Evolutionary conservation across 2,888 invertebrate species (phyloP), one percentile per base, ranked within the genome.

Genomic region (Melinaea menophilus): DNA sequence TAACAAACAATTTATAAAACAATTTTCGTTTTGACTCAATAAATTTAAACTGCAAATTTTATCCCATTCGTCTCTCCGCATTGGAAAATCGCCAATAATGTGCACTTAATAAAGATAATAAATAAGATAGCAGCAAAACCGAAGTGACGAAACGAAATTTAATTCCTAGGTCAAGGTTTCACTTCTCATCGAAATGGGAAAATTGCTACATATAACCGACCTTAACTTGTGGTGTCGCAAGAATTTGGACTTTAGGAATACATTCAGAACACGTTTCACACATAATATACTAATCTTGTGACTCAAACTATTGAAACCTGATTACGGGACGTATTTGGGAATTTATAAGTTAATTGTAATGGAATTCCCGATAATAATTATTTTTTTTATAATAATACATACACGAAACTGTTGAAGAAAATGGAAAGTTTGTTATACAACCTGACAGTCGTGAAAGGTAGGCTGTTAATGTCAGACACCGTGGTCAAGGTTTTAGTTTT

Each of bases 381-480:
- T 51, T 12, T 34, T 31, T 56, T 5, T 41, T 31, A 56, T 31
- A 46, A 58, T 55, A 51, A 60, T 54, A 11, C 57, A n/a, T 64
- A 34, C 56, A 34, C 60, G 31, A 60, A 59, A 48, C 22, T 58
- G 69, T 75, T 72, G 71, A 79, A 86, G 86, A 86, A 86, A 90
- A 88, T 86, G 88, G 90, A 90, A 90, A 90, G 89, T 88, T 73
- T 78, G 88, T 88, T 89, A 89, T 89, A 88, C 88, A 90, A 90
- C 88, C 82, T 88, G 86, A 88, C 79, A 76, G 78, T 81, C 85
- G 90, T 89, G 90, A 90, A 90, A 90, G 90, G 90, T 79, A 73
- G 71, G 72, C 66, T 72, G 80, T 85, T 89, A 88, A 89, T 89
- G 89, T 88, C 90, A 88, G 86, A 77, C 75, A 72, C 79, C 84